Percentiles rank a stretch among this genome's conserved stretches.
phyloP scores from a whole-genome alignment of 2,113 vertebrate genomes.

The Eurypyga helias region DNA sequence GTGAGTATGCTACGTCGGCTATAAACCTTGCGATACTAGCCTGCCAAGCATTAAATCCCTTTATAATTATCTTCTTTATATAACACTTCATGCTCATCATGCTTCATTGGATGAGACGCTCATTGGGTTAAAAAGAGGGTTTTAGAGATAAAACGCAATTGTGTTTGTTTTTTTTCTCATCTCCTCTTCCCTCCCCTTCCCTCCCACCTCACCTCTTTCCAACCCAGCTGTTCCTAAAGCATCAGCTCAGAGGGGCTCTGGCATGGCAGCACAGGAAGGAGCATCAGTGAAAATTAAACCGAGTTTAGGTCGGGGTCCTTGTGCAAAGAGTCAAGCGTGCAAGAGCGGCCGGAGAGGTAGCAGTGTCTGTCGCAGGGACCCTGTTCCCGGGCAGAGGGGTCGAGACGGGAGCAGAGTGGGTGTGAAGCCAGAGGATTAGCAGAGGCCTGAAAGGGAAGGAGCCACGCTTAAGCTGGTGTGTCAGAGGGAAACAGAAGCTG shows the following conservation, averaged over 20 bases:
- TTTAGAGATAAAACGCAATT: slow-evolving; percentile 59
- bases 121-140: slow-evolving; percentile 61
- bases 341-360: background rate
- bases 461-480: background rate
- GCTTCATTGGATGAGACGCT: slow-evolving; percentile 58
- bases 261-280: background rate
- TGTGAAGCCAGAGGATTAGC: slow-evolving; percentile 36
- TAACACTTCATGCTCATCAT: slow-evolving; percentile 72
- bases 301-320: background rate
- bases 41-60: slow-evolving; percentile 75
- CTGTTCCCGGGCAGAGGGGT: rapidly evolving
- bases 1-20: slow-evolving; percentile 28
- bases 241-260: background rate
- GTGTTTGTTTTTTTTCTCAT: slow-evolving; percentile 33
- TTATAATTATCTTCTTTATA: slow-evolving; percentile 78
- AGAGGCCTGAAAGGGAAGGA: background rate
- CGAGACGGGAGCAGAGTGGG: rapidly evolving
- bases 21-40: slow-evolving; percentile 39
- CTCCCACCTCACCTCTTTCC: background rate
- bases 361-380: background rate
- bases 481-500: background rate
- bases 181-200: background rate
- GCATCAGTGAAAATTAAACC: background rate
- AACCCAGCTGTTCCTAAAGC: background rate
- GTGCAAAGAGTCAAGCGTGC: background rate